Conservation (phyloP, 2,888 invertebrate species). For the Teleiodes luculella region DNA sequence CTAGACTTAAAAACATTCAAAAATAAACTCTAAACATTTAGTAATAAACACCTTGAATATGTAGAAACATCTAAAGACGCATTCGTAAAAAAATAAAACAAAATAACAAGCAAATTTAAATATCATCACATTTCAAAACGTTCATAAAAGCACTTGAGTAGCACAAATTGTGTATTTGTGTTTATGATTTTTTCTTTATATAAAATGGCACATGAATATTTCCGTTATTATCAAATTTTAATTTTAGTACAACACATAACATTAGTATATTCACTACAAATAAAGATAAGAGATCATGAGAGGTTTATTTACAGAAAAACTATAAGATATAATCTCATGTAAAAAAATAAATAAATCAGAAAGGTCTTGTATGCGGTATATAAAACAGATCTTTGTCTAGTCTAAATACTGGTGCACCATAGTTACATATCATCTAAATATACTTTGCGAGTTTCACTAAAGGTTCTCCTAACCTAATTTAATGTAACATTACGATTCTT, state of each 20-base stretch:
- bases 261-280: conserved; percentile 50
- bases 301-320: conserved; percentile 65
- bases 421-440: conserved; percentile 59
- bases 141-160: conserved; percentile 74
- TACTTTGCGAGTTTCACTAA: conserved; percentile 48
- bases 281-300: conserved; percentile 39
- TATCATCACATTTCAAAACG: conserved; percentile 61
- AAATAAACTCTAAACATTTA: conserved; percentile 30
- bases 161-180: conserved; percentile 58
- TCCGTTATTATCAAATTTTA: conserved; percentile 50
- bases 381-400: conserved; percentile 44
- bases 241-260: conserved; percentile 61
- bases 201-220: conserved; percentile 69
- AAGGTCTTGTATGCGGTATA: conserved; percentile 38
- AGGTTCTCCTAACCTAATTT: conserved; percentile 47
- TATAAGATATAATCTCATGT: conserved; percentile 44
- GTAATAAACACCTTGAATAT: conserved; percentile 41
- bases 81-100: conserved; percentile 45
- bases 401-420: conserved; percentile 72
- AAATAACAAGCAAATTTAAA: conserved; percentile 75
- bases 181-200: conserved; percentile 38
- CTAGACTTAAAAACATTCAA: conserved; percentile 23
- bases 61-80: conserved; percentile 32
- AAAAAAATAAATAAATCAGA: conserved; percentile 53
- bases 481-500: conserved; percentile 50